Evolutionary conservation across 2,888 invertebrate genomes (phyloP), one percentile per base, ranked within the genome.

Genomic region (Leptinotarsa rubiginosa): DNA sequence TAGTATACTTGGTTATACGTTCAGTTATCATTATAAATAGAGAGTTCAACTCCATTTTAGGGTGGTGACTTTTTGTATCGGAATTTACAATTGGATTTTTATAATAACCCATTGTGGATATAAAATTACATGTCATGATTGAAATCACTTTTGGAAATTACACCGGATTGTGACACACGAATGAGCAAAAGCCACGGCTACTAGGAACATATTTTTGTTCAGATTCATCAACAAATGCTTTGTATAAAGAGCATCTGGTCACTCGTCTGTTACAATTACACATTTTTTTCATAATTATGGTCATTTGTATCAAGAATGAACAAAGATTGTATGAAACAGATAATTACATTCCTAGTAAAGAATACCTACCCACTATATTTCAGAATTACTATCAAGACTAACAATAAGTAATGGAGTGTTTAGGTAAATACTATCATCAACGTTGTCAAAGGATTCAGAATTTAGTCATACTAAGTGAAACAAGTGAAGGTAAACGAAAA

Each of bases 261-360:
- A 62, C 3, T 41, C 16, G 31, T 1, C 41, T 41, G 62, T 62
- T 62, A 62, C 62, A 62, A n/a, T 31, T 62, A 62, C 22, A 15
- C 22, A 13, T 59, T 59, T 59, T 7, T 59, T 13, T 62, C 4
- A 62, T 62, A 41, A 62, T 62, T 10, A 62, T 41, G 41, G 62
- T 62, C 62, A 41, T 41, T 41, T 62, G 62, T 16, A 16, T 31
- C 31, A n/a, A n/a, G 12, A n/a, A 41, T 16, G 15, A n/a, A 62
- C 41, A 0, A 62, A 41, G 41, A 41, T 10, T 41, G 10, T 41
- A 41, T 41, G 41, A 41, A 41, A 41, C 41, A 41, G 41, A 41
- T 41, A 41, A 41, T 41, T 10, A 41, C 41, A 10, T 41, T 41
- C 41, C 41, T 41, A 41, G 41, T 7, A 41, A 41, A 41, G 41